phyloP scores from a whole-genome alignment of 1,140 invertebrate genomes.

The Acromyrmex echinatior region DNA sequence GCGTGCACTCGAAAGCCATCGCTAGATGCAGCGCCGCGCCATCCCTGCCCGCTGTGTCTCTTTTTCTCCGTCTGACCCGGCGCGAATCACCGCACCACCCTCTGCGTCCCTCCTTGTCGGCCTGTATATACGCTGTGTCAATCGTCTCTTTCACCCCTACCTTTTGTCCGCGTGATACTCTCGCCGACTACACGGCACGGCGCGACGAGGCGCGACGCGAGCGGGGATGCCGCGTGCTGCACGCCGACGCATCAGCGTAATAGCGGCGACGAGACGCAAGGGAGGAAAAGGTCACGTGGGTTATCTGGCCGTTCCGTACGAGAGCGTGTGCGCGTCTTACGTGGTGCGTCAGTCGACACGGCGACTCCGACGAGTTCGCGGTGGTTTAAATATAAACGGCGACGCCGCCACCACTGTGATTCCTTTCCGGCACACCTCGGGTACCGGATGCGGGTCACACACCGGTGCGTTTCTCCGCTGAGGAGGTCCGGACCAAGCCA shows the following conservation, averaged over 20 bases:
- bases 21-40: constrained; percentile 33
- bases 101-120: constrained; percentile 2
- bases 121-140: constrained; percentile 41
- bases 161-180: constrained; percentile 57
- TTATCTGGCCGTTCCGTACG: constrained; percentile 79
- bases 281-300: constrained; percentile 79
- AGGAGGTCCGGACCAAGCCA: constrained; percentile 30
- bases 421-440: constrained; percentile 61
- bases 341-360: constrained; percentile 77
- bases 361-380: constrained; percentile 72
- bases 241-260: constrained; percentile 54
- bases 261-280: constrained; percentile 23
- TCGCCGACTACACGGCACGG: constrained; percentile 4
- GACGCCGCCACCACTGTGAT: constrained; percentile 3
- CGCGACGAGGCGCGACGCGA: constrained; percentile 10
- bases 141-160: constrained; percentile 64
- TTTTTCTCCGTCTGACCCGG: constrained; percentile 58
- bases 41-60: constrained; percentile 66
- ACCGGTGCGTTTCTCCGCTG: constrained; percentile 38
- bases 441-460: constrained; percentile 53
- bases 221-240: constrained; percentile 38
- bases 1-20: constrained; percentile 44
- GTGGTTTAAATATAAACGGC: constrained; percentile 79
- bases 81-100: constrained; percentile 32
- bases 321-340: constrained; percentile 78